These are phyloP conservation scores for Bedellia somnulentella DNA, from an alignment of 2,888 invertebrate species.

Conservation along the genomic window DNA sequence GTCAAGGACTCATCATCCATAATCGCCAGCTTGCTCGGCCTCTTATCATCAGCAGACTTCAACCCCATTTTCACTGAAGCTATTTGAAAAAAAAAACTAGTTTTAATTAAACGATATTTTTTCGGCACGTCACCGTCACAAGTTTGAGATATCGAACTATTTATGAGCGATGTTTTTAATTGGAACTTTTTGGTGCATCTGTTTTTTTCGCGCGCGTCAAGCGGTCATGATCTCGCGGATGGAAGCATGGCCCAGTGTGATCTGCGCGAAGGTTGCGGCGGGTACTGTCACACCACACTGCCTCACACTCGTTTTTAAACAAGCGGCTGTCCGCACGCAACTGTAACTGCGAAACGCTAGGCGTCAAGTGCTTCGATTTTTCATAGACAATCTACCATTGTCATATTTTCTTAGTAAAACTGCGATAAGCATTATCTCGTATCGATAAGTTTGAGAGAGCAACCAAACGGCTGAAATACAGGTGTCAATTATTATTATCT, in stretches of 20 bases:
- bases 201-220: slow-evolving; percentile 24
- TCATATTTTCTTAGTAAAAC: no score
- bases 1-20: slow-evolving; percentile 40
- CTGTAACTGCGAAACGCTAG: no score
- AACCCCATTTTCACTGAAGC: slow-evolving; percentile 55
- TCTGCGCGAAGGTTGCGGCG: slow-evolving; percentile 29
- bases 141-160: no score
- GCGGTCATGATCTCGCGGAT: slow-evolving; percentile 22
- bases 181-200: no score
- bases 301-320: slow-evolving; percentile 40
- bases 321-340: slow-evolving; percentile 22
- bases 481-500: no score
- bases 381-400: no score
- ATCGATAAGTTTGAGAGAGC: no score
- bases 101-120: background rate
- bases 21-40: slow-evolving; percentile 53
- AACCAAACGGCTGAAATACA: no score
- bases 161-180: slow-evolving; percentile 25
- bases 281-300: slow-evolving; percentile 39
- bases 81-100: background rate
- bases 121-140: no score
- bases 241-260: slow-evolving; percentile 22
- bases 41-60: slow-evolving; percentile 44
- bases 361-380: no score
- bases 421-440: no score